Conservation (phyloP, 2,797 vertebrate species). For the Lophotriccus pileatus region DNA sequence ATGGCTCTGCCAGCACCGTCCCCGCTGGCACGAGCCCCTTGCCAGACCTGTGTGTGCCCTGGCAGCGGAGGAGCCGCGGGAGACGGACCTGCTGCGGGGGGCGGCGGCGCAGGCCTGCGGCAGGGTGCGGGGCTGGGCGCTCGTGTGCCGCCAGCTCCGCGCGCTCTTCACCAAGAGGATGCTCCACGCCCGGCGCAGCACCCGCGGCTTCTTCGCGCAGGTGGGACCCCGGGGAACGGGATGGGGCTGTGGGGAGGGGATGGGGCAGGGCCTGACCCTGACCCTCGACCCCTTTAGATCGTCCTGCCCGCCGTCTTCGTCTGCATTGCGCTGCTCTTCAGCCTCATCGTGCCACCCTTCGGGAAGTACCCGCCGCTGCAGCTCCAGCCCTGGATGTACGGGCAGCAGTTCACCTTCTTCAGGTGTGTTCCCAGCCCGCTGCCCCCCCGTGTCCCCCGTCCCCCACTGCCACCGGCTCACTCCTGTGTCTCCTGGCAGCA, state of each 20-base stretch:
- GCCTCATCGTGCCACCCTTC: constrained; percentile 84
- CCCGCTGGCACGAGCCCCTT: accelerated
- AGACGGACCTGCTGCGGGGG: constrained; percentile 78
- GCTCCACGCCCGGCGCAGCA: constrained; percentile 84
- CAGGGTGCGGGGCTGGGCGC: constrained; percentile 74
- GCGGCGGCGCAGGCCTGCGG: background rate
- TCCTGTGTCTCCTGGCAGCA: constrained; percentile 55
- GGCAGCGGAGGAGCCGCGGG: constrained; percentile 69
- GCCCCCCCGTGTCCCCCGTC: accelerated
- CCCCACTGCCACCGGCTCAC: accelerated
- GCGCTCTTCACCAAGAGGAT: constrained; percentile 88
- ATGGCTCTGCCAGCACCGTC: accelerated
- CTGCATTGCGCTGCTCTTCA: constrained; percentile 86
- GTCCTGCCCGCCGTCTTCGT: constrained; percentile 89
- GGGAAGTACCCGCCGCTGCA: constrained; percentile 82
- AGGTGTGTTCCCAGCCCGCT: constrained; percentile 75
- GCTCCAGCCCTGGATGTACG: constrained; percentile 88
- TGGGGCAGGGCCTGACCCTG: background rate
- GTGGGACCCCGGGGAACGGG: background rate
- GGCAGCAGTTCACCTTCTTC: constrained; percentile 87
- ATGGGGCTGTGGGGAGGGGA: background rate
- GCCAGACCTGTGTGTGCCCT: background rate
- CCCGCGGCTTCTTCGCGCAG: constrained; percentile 85
- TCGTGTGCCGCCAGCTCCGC: constrained; percentile 83
- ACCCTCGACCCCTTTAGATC: constrained; percentile 67